Evolutionary conservation across 2,113 vertebrate species (phyloP), one percentile per base, ranked within the genome.

Genomic region (Carlito syrichta): DNA sequence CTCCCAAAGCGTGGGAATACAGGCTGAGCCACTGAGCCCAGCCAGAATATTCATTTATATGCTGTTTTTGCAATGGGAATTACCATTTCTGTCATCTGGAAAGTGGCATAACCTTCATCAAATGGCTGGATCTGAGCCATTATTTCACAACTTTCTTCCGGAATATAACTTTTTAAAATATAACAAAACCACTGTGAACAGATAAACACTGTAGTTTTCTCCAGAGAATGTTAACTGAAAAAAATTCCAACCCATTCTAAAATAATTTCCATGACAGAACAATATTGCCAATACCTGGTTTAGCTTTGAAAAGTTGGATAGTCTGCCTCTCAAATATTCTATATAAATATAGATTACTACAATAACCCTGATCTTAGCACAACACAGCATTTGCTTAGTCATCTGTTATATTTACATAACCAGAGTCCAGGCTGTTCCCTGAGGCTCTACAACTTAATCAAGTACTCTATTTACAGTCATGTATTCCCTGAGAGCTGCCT

Each of bases 331-430:
- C 93, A 94, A 91, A 73, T 93, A 54, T 85, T 79, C 54, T 86
- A 45, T 48, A 27, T 35, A 93, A 96, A 91, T 68, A 84, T 32
- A 93, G 62, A 87, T 89, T 58, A 82, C 54, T 50, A 78, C 43
- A 79, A 74, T 83, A 95, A 97, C 71, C 50, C 13, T 25, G 89
- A 73, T 69, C 82, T 96, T 79, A 48, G 38, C 43, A 71, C 38
- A 66, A 48, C 38, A 40, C 22, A 63, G 30, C 78, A 76, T 96
- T 97, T 96, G 86, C 83, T 91, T 91, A 95, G 78, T 93, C 96
- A 93, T 96, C 96, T 96, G 95, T 93, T 96, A 74, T 76, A 86
- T 96, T 94, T 97, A 94, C 69, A 84, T 79, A 97, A 58, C 25
- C 86, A 97, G 89, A 19, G 73, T 87, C 91, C 89, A 91, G 74